Conservation (phyloP, 2,888 invertebrate species). For the Criorhina ranunculi region DNA sequence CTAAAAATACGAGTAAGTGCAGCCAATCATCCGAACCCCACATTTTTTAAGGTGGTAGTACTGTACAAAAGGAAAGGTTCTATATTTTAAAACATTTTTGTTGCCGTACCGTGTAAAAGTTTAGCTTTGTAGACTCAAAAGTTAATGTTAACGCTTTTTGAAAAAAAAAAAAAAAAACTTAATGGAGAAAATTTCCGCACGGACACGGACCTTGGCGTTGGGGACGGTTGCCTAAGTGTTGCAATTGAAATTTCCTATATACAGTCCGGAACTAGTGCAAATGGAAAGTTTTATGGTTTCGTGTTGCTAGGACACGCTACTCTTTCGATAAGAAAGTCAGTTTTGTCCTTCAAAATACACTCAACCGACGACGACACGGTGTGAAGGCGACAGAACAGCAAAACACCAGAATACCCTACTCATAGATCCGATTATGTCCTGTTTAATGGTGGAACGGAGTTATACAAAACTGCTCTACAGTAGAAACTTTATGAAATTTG, state of each 20-base stretch:
- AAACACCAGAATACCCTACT: conserved; percentile 40
- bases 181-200: conserved; percentile 71
- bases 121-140: conserved; percentile 62
- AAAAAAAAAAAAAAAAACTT: conserved; percentile 44
- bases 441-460: conserved; percentile 58
- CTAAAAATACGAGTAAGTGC: conserved; percentile 64
- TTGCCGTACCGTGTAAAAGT: conserved; percentile 41
- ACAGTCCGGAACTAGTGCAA: conserved; percentile 21
- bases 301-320: conserved; percentile 40
- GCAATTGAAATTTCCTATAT: conserved; percentile 52
- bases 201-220: conserved; percentile 35
- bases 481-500: conserved; percentile 69
- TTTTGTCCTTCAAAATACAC: conserved; percentile 49
- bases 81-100: conserved; percentile 38
- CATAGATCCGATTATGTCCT: conserved; percentile 63
- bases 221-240: conserved; percentile 21
- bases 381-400: conserved; percentile 16
- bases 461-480: conserved; percentile 52
- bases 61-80: conserved; percentile 12
- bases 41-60: conserved; percentile 1
- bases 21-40: conserved; percentile 45
- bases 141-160: conserved; percentile 71
- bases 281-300: conserved; percentile 56
- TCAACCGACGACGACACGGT: conserved; percentile 27
- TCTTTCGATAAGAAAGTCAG: conserved; percentile 59